Base-by-base conservation (phyloP, 2,113 vertebrate genomes). In the Ardeotis arabs region DNA sequence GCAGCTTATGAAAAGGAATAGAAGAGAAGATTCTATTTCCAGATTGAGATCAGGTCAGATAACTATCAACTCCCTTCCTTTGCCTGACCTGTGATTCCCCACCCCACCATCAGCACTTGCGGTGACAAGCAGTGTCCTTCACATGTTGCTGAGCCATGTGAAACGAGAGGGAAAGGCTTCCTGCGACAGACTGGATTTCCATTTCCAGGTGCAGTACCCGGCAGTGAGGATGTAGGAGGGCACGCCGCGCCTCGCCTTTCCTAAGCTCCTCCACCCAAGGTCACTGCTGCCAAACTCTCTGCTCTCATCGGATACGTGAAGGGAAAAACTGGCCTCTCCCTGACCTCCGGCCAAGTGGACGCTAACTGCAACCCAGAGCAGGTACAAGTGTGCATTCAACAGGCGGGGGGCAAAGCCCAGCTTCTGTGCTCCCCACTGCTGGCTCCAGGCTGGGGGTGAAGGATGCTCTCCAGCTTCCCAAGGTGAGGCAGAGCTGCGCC, bases 81-180 rank as follows among this genome's bases (percentile, higher is more conserved):
- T 89, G 66, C 80, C 70, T 95, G 91, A 87, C 81, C 77, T 91
- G 74, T 35, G 73, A 50, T 45, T 75, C 77, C 69, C 53, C 60
- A 1, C 68, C 47, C 69, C 67, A 49, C 60, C 0, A 4, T 59
- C 82, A 87, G 55, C 72, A 88, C 50, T 58, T 77, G 74, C 74
- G 76, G 77, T 35, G 35, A 64, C 81, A 79, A 73, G 70, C 78
- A 80, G 37, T 12, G 94, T 93, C 96, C 92, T 97, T 96, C 94
- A 89, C 55, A 87, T 87, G 77, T 89, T 96, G 95, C 96, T 97
- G 94, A 96, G 87, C 45, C 78, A 50, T 62, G 77, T 87, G 91
- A 93, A 96, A 97, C 0, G 49, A 84, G 63, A 44, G 66, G 89
- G 83, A 96, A 96, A 90, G 89, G 72, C 50, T 97, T 97, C 95